Evolutionary conservation across 1,140 invertebrate species (phyloP), one percentile per base, ranked within the genome.

Genomic region (Drosophila melanogaster): DNA sequence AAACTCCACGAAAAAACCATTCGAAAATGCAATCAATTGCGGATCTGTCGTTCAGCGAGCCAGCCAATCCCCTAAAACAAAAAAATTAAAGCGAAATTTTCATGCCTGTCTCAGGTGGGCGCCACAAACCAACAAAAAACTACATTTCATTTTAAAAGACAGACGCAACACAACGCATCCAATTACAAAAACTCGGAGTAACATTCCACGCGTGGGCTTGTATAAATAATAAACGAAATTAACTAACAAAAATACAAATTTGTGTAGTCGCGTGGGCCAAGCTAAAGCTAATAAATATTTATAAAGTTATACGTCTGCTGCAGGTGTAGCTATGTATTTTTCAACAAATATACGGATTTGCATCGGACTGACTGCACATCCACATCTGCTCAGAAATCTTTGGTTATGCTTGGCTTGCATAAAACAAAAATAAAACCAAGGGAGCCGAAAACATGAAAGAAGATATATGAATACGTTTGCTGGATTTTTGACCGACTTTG

Each of bases 251-350:
- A 77, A 75, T 54, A 77, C 76, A 69, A 80, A 75, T 54, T 81
- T 76, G 51, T 38, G 37, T 8, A 58, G 40, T 69, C 60, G 81
- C 81, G 81, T 87, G 78, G 81, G 81, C 50, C 55, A 44, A 49
- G 15, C 17, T 49, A 46, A 59, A 59, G 56, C 56, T 76, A 65
- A 86, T 86, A 86, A 87, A 86, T 86, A 86, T 86, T 83, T 78
- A 85, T 86, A 57, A 57, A 57, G 19, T 56, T 55, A 35, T 40
- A 38, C 19, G 47, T 26, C 60, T 40, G 55, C 40, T 70, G 78
- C 83, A 86, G 81, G 83, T 86, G 81, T 73, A 76, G n/a, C 7
- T 33, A 50, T 44, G 41, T 41, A 55, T 46, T 38, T 38, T n/a
- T n/a, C 3, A 5, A 2, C 3, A 17, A 19, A 22, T 44, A 22